These are phyloP conservation scores for Ophion ellenae DNA, from an alignment of 2,888 invertebrate species.

Conservation along the genomic window DNA sequence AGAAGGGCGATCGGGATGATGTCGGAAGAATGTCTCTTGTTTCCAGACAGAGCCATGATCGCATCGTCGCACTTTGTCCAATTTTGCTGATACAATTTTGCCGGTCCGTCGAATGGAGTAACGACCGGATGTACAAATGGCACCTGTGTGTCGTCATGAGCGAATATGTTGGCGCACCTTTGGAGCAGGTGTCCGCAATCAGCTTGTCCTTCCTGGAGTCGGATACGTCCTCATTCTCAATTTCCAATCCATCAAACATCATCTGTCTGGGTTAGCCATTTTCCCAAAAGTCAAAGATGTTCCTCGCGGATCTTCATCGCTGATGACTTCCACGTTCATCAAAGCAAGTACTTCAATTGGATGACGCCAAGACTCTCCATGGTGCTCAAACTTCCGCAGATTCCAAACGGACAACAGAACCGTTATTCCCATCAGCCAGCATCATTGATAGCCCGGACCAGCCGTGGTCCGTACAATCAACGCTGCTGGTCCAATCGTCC, in stretches of 20 bases:
- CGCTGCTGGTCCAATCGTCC: not conserved
- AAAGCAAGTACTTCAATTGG: not conserved
- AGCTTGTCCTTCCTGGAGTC: not conserved
- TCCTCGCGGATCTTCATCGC: not conserved
- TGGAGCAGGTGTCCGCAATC: not conserved
- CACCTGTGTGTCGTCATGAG: not conserved
- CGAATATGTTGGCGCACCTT: not conserved
- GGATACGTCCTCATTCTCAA: not conserved
- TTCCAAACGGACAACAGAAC: not conserved
- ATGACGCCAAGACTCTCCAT: not conserved
- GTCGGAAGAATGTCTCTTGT: conserved; percentile 22
- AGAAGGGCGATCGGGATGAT: not conserved
- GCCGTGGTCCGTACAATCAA: not conserved
- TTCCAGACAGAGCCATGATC: conserved; percentile 20
- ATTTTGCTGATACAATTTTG: conserved; percentile 54
- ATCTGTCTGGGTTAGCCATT: not conserved
- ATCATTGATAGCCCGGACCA: not conserved
- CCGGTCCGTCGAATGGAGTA: conserved; percentile 46
- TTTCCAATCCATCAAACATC: not conserved
- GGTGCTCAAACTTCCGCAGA: not conserved
- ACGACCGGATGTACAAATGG: conserved; percentile 26
- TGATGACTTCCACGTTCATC: not conserved
- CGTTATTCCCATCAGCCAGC: not conserved
- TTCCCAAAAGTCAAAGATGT: not conserved
- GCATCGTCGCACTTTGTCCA: conserved; percentile 74